Evolutionary conservation across 2,113 vertebrate species (phyloP).

Genomic region (Lepus timidus): DNA sequence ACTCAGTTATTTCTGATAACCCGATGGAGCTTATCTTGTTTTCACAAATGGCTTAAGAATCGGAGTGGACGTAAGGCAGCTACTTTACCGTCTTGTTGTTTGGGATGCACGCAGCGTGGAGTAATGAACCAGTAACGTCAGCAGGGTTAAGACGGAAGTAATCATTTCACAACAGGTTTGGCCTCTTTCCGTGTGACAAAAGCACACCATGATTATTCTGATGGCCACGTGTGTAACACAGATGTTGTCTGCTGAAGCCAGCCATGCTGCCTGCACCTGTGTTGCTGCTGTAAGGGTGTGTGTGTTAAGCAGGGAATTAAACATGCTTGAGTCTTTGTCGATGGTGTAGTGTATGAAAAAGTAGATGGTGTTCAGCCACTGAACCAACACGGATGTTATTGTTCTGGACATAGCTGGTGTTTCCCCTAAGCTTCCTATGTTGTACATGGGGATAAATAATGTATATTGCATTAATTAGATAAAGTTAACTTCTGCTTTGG

Average conservation of each 20-base stretch:
- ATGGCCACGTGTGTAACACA: slow-evolving; percentile 54
- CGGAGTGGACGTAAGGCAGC: slow-evolving; percentile 41
- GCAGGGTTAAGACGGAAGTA: slow-evolving; percentile 55
- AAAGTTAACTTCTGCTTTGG: slow-evolving; percentile 41
- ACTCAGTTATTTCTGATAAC: slow-evolving; percentile 58
- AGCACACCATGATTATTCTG: slow-evolving; percentile 69
- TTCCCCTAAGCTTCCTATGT: background rate
- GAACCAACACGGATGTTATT: background rate
- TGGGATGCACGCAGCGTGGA: slow-evolving; percentile 29
- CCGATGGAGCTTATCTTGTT: slow-evolving; percentile 59
- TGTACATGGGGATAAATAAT: background rate
- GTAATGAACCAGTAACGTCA: slow-evolving; percentile 42
- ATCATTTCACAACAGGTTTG: slow-evolving; percentile 48
- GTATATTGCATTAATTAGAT: background rate
- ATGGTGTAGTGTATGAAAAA: background rate
- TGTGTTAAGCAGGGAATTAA: slow-evolving; percentile 49
- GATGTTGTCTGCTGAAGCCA: slow-evolving; percentile 63
- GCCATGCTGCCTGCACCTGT: slow-evolving; percentile 47
- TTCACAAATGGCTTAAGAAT: slow-evolving; percentile 62
- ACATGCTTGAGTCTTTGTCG: background rate
- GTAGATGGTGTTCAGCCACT: background rate
- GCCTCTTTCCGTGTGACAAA: slow-evolving; percentile 65
- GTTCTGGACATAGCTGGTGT: background rate
- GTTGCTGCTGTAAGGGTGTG: background rate
- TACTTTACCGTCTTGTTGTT: slow-evolving; percentile 63